A percentile compares a stretch with the other conserved stretches of the same genome.
phyloP scores from a whole-genome alignment of 1,140 invertebrate species.

The Diorhabda carinulata region DNA sequence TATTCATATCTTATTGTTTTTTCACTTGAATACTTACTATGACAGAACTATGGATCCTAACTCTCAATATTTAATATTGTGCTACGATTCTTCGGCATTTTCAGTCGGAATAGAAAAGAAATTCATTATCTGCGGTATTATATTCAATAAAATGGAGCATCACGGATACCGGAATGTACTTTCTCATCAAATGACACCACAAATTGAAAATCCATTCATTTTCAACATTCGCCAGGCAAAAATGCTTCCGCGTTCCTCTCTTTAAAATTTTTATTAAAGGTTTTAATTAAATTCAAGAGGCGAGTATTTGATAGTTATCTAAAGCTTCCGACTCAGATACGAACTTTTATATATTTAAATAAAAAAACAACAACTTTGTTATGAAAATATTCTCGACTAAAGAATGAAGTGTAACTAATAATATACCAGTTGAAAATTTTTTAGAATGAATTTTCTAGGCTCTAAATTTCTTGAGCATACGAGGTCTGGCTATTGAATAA shows the following conservation, averaged over 20 bases:
- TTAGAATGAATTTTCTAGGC: no score
- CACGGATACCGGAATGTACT: slow-evolving; percentile 8
- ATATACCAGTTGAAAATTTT: no score
- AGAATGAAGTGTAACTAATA: no score
- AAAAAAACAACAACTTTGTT: no score
- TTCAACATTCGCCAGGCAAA: neutral
- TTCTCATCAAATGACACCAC: slow-evolving; percentile 11
- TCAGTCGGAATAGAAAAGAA: neutral
- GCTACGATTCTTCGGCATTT: neutral
- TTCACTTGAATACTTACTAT: neutral
- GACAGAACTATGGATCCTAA: neutral
- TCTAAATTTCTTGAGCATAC: no score
- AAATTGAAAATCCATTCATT: slow-evolving; percentile 12
- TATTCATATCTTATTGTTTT: neutral
- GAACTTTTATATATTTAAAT: no score
- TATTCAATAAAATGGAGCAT: slow-evolving; percentile 8
- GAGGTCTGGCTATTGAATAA: no score
- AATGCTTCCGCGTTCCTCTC: neutral
- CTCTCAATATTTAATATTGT: neutral
- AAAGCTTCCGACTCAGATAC: neutral
- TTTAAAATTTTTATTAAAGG: neutral
- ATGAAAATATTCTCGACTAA: no score
- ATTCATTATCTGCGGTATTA: slow-evolving; percentile 7
- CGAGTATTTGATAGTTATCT: neutral
- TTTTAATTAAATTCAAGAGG: slow-evolving; percentile 10